A percentile compares a stretch with the other conserved stretches of the same genome.
Evolutionary conservation across 2,888 invertebrate genomes (phyloP).

Genomic region (Tipula unca): DNA sequence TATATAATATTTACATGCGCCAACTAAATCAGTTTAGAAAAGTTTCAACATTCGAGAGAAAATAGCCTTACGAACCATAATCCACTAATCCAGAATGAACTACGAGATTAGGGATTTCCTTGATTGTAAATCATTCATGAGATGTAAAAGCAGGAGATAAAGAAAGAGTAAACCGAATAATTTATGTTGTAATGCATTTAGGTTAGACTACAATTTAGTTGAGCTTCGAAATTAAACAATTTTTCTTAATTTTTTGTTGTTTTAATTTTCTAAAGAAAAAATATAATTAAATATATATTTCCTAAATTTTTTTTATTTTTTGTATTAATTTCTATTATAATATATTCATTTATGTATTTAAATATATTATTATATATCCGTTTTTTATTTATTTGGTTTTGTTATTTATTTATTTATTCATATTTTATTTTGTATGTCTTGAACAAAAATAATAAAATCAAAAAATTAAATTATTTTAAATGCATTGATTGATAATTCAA

Average conservation of each 20-base stretch:
- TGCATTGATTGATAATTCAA: not conserved
- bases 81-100: too few species aligned
- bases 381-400: not conserved
- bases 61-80: too few species aligned
- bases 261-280: not conserved
- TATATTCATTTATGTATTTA: not conserved
- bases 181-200: too few species aligned
- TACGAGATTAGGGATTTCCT: too few species aligned
- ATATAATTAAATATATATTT: conserved; percentile 8
- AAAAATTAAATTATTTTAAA: not conserved
- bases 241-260: not conserved
- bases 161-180: too few species aligned
- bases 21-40: too few species aligned
- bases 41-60: too few species aligned
- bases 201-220: too few species aligned
- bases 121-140: too few species aligned
- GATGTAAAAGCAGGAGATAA: too few species aligned
- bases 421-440: conserved; percentile 1
- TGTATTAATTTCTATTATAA: not conserved
- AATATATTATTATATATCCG: not conserved
- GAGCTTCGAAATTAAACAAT: not conserved
- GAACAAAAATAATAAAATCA: not conserved
- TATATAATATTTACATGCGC: too few species aligned
- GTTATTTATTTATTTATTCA: not conserved
- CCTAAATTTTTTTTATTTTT: not conserved